Evolutionary conservation across 2,797 vertebrate genomes (phyloP).

Genomic region (Enteromius fasciolatus): DNA sequence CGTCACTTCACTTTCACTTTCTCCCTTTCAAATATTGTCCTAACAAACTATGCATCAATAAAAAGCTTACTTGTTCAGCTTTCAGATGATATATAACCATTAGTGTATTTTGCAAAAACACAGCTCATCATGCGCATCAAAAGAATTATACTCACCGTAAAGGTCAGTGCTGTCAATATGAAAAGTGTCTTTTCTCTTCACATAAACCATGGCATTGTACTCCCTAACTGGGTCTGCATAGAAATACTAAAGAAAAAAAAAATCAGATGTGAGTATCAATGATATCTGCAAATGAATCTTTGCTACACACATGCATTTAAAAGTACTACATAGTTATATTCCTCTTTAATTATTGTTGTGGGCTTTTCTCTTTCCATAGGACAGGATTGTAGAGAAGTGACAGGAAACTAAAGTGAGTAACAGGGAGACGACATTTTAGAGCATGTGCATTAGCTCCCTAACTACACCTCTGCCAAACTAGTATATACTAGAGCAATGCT

Average conservation of each 20-base stretch:
- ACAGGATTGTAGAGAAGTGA: not conserved
- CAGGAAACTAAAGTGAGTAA: not conserved
- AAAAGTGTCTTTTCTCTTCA: slow-evolving; percentile 86
- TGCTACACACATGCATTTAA: not conserved
- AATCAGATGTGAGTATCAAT: not conserved
- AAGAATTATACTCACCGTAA: slow-evolving; percentile 75
- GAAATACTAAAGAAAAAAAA: slow-evolving; percentile 79
- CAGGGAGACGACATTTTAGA: not conserved
- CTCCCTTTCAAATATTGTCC: too few relatives aligned
- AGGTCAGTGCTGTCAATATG: slow-evolving; percentile 92
- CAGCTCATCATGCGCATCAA: not conserved
- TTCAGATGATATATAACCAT: too few relatives aligned
- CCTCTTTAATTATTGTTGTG: not conserved
- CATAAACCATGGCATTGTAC: slow-evolving; percentile 87
- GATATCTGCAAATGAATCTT: not conserved
- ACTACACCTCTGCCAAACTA: not conserved
- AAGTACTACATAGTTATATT: not conserved
- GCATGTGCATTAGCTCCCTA: not conserved
- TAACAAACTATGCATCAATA: too few relatives aligned
- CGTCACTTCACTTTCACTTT: not conserved
- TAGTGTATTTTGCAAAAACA: not conserved
- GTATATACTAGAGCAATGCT: not conserved
- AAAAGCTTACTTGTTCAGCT: too few relatives aligned
- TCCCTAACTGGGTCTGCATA: slow-evolving; percentile 84
- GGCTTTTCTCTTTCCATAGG: not conserved